Evolutionary conservation across 2,888 invertebrate species (phyloP).

Genomic region (Mystacides longicornis): DNA sequence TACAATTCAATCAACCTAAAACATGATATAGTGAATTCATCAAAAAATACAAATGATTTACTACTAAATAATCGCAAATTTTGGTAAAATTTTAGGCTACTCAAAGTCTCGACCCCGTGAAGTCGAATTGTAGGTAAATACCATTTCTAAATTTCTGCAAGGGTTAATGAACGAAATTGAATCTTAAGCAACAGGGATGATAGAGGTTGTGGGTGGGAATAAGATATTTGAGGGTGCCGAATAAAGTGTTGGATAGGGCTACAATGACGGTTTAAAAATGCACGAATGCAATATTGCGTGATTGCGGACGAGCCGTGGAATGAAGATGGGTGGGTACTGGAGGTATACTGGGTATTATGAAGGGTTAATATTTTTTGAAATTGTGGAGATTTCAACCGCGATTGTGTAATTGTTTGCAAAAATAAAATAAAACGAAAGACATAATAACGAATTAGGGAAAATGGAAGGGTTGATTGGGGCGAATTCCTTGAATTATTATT

Average conservation of each 20-base stretch:
- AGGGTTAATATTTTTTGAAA: slow-evolving; percentile 3
- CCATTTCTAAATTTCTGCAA: too few species aligned
- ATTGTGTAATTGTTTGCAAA: slow-evolving; percentile 2
- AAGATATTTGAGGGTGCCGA: slow-evolving; percentile 16
- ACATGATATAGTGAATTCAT: too few species aligned
- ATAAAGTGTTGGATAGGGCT: slow-evolving; percentile 13
- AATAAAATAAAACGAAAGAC: not conserved
- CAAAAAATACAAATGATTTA: too few species aligned
- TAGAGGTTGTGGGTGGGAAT: slow-evolving; percentile 16
- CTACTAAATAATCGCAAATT: too few species aligned
- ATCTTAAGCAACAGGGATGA: slow-evolving; percentile 24
- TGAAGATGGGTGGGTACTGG: not conserved
- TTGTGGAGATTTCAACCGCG: not conserved
- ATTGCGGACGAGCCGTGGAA: slow-evolving; percentile 3
- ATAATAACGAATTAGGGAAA: slow-evolving; percentile 6
- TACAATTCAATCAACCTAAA: too few species aligned
- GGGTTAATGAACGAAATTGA: slow-evolving; percentile 27
- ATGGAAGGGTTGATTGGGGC: slow-evolving; percentile 14
- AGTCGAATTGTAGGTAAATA: too few species aligned
- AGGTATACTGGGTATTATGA: not conserved
- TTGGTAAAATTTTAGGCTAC: too few species aligned
- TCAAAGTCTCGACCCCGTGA: too few species aligned
- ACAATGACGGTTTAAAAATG: slow-evolving; percentile 16
- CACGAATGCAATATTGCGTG: slow-evolving; percentile 16
- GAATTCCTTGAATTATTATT: not conserved